These are phyloP conservation scores for Agriopis leucophaearia DNA, from an alignment of 2,888 invertebrate species.

Conservation along the genomic window DNA sequence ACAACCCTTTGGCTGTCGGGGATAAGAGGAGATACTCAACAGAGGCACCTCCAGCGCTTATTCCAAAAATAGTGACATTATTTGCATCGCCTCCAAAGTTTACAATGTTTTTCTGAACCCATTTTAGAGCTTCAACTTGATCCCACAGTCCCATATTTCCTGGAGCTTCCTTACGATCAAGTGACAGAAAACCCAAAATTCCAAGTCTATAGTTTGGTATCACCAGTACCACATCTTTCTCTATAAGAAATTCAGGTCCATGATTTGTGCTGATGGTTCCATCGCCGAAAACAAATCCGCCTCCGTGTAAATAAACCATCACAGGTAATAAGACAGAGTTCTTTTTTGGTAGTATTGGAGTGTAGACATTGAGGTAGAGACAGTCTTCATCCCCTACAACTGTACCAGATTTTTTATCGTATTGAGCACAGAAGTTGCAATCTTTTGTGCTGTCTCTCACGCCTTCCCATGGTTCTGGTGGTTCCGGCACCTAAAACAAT, in stretches of 20 bases:
- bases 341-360: conserved; percentile 75
- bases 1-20: conserved; percentile 78
- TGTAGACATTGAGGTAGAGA: conserved; percentile 89
- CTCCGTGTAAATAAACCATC: conserved; percentile 81
- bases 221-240: conserved; percentile 76
- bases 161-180: conserved; percentile 75
- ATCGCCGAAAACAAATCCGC: conserved; percentile 77
- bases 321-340: conserved; percentile 62
- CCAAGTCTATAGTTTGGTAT: conserved; percentile 79
- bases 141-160: conserved; percentile 84
- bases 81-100: conserved; percentile 80
- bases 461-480: conserved; percentile 84
- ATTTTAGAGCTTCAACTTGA: conserved; percentile 82
- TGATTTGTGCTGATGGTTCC: conserved; percentile 73
- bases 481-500: conserved; percentile 68
- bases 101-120: conserved; percentile 80
- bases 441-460: conserved; percentile 88
- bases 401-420: conserved; percentile 81
- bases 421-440: conserved; percentile 88
- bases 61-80: conserved; percentile 83
- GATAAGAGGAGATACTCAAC: conserved; percentile 78
- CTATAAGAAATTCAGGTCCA: conserved; percentile 77
- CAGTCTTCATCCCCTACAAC: conserved; percentile 88
- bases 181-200: conserved; percentile 74
- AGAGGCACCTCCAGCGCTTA: conserved; percentile 83